Evolutionary conservation across 2,888 invertebrate genomes (phyloP).

Genomic region (Lymantria dispar): DNA sequence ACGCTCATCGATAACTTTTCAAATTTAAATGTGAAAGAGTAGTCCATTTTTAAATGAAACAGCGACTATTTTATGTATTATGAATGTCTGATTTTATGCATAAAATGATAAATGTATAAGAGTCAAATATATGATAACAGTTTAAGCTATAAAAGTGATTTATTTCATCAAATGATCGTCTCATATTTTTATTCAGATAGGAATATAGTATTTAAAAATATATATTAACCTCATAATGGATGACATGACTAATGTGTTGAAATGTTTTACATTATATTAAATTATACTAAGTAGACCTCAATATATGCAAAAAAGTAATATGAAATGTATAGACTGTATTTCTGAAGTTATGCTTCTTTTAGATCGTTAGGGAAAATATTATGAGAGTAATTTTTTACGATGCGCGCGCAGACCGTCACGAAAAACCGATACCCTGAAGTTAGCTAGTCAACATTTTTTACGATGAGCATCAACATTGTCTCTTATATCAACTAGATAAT

Average conservation of each 20-base stretch:
- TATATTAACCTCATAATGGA: neutral
- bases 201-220: neutral
- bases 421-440: too few relatives aligned
- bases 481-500: too few relatives aligned
- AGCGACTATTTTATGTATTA: slow-evolving; percentile 30
- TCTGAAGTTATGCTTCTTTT: too few relatives aligned
- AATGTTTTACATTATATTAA: neutral
- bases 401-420: too few relatives aligned
- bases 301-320: slow-evolving; percentile 4
- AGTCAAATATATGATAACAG: neutral
- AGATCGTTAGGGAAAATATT: too few relatives aligned
- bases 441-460: too few relatives aligned
- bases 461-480: too few relatives aligned
- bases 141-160: slow-evolving; percentile 12
- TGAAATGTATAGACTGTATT: slow-evolving; percentile 10
- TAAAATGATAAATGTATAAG: neutral
- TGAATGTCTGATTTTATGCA: slow-evolving; percentile 25
- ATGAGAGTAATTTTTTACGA: too few relatives aligned
- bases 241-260: neutral
- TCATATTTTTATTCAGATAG: slow-evolving; percentile 1
- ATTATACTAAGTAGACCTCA: slow-evolving; percentile 3
- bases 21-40: slow-evolving; percentile 71
- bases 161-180: slow-evolving; percentile 5
- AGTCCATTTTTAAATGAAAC: slow-evolving; percentile 54
- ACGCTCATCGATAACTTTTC: slow-evolving; percentile 65